Evolutionary conservation across 2,797 vertebrate genomes (phyloP).

Genomic region (Fratercula arctica): DNA sequence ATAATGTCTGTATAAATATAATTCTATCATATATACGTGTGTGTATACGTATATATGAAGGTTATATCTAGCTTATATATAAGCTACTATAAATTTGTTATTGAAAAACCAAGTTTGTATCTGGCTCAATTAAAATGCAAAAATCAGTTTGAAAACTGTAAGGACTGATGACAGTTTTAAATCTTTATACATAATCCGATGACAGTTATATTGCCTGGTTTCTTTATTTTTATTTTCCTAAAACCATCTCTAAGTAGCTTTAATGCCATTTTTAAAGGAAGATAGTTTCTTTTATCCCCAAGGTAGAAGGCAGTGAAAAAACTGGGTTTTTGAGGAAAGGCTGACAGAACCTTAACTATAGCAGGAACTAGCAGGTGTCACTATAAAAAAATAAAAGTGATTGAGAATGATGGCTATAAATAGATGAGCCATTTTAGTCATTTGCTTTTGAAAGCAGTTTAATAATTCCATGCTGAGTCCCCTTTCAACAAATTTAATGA

Average conservation of each 20-base stretch:
- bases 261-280: neutral
- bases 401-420: constrained; percentile 70
- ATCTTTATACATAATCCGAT: neutral
- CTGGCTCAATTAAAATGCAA: neutral
- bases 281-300: neutral
- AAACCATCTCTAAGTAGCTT: neutral
- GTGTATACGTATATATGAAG: neutral
- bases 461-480: constrained; percentile 82
- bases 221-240: neutral
- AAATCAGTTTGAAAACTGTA: neutral
- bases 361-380: constrained; percentile 32
- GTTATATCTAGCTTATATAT: neutral
- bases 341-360: constrained; percentile 57
- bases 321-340: neutral
- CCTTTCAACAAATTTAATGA: constrained; percentile 90
- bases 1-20: neutral
- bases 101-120: neutral
- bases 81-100: neutral
- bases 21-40: neutral
- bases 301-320: neutral
- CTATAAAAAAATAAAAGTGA: constrained; percentile 53
- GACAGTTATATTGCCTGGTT: neutral
- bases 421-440: constrained; percentile 75
- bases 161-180: neutral
- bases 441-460: constrained; percentile 76